Base-by-base conservation (phyloP, 2,888 invertebrate species). In the Lutraria lutraria region DNA sequence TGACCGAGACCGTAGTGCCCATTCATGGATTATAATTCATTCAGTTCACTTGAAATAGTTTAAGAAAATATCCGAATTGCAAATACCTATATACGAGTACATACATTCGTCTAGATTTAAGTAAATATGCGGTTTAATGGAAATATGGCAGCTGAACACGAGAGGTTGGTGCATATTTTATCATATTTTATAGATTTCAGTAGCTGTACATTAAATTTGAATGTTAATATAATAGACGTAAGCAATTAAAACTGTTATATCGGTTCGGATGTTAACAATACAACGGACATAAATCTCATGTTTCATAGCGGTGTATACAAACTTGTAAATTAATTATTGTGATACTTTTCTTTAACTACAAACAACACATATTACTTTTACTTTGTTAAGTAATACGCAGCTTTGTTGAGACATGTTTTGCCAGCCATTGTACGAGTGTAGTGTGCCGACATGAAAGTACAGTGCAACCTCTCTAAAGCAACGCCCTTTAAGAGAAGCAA, bases 71-170 rank as follows among this genome's bases (percentile, higher is more conserved):
- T 85, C 76, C 76, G 29, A 76, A 54, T 80, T 15, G 16, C 34
- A 85, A 72, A 85, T 80, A 79, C 43, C 2, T 43, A 43, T 43
- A n/a, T n/a, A n/a, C n/a, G n/a, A n/a, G n/a, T n/a, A 43, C 43
- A 43, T 85, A 80, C 80, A 79, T 54, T 31, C 34, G 29, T 68
- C 25, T n/a, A 68, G n/a, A 76, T 76, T 34, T 34, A 19, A 34
- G 76, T 34, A 82, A 85, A 43, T 85, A 85, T 85, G 85, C 53
- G 80, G 80, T 85, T 88, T 63, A 81, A 88, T 53, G 88, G 84
- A 76, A 85, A 19, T 81, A 88, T 88, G 88, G 85, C 85, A 53
- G 53, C 85, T 29, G 80, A 84, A 81, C 43, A 84, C 54, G 84
- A 88, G 29, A 87, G 87, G 87, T 87, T 31, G 15, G 34, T 85